Conservation (phyloP, 2,113 vertebrate species). For the Syngnathus floridae region DNA sequence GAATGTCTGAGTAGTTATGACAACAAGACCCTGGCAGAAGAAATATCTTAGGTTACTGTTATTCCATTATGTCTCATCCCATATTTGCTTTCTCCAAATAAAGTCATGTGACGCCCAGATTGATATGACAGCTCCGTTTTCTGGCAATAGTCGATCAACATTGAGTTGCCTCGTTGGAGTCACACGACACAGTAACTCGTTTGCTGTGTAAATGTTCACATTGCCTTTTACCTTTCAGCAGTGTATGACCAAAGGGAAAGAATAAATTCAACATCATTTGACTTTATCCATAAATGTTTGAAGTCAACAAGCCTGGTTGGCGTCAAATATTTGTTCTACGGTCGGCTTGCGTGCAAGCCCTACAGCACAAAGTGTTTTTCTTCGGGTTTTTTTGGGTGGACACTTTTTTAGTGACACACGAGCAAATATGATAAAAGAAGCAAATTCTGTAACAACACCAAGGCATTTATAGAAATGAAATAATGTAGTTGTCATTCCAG, state of each 20-base stretch:
- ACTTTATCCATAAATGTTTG: not conserved
- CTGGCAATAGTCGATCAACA: not conserved
- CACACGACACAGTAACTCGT: conserved; percentile 5
- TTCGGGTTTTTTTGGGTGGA: not conserved
- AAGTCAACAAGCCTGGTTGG: conserved; percentile 29
- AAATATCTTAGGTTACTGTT: too few species aligned
- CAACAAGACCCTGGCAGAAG: too few species aligned
- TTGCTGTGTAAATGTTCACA: conserved; percentile 25
- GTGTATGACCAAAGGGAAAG: not conserved
- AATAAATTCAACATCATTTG: conserved; percentile 15
- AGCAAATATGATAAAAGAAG: not conserved
- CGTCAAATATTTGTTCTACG: conserved; percentile 12
- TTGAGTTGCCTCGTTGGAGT: not conserved
- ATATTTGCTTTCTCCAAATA: not conserved
- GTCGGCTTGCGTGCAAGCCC: not conserved
- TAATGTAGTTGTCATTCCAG: too few species aligned
- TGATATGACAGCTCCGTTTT: not conserved
- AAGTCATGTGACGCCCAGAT: not conserved
- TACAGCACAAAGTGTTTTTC: not conserved
- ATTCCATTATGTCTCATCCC: not conserved
- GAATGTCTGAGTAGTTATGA: too few species aligned
- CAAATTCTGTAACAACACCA: not conserved
- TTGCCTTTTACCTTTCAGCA: not conserved
- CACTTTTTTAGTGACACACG: not conserved
- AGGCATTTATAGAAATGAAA: not conserved